Base-by-base conservation (phyloP, 2,797 vertebrate genomes). In the Numenius phaeopus region DNA sequence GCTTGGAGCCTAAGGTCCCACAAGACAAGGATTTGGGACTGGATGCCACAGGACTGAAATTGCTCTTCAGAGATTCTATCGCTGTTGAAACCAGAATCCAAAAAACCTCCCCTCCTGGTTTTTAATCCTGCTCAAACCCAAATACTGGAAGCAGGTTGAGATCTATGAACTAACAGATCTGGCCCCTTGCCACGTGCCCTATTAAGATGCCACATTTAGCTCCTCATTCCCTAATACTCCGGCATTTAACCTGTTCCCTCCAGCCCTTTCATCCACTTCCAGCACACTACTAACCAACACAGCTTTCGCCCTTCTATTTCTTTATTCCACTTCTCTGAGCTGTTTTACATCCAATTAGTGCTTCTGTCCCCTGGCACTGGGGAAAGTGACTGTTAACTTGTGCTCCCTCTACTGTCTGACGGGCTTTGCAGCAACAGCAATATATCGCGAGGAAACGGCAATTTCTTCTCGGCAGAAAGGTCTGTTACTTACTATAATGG, bases 341-440 rank as follows among this genome's bases (percentile, higher is more conserved):
- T 90, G 46, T 44, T 86, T 46, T 10, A 32, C 54, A 40, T 12
- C 29, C 61, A 27, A 39, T 57, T 7, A 49, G 77, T 0, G 42
- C 75, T 26, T 76, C 85, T 76, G 0, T 91, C 69, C 82, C 89
- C 78, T 52, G 82, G 79, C 91, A 30, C 89, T 39, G 78, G 42
- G 52, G 62, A 71, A 89, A 37, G 94, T n/a, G 78, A 83, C 61
- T 18, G 81, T 57, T 94, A 62, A 19, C 94, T 87, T 59, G 95
- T 92, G 95, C 97, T 97, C 97, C 97, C 97, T 96, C 97, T 97
- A 70, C 97, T 89, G 97, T 79, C 97, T 89, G 91, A 88, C 14
- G 83, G 47, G 82, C 90, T 94, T 59, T 84, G 92, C 94, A 95
- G 93, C 95, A 96, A 3, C 66, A 44, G 39, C 83, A 17, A 40